phyloP scores from a whole-genome alignment of 2,797 vertebrate species.

The Aldrovandia affinis region DNA sequence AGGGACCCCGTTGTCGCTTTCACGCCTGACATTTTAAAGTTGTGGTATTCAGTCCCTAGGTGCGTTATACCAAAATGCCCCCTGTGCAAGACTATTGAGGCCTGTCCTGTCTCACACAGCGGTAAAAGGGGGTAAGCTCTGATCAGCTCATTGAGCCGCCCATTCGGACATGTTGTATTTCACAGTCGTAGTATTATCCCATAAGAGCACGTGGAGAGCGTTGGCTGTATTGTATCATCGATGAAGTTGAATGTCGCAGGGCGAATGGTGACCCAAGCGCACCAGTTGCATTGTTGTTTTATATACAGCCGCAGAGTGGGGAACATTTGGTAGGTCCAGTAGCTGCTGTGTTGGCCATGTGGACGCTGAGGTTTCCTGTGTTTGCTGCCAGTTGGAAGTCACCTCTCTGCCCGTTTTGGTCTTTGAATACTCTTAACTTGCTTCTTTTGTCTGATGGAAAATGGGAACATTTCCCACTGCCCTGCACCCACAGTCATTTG shows the following conservation, averaged over 20 bases:
- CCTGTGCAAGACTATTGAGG: background rate
- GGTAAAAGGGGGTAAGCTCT: background rate
- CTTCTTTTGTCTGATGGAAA: background rate
- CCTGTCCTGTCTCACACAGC: background rate
- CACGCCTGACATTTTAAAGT: background rate
- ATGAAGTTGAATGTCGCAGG: background rate
- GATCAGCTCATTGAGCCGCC: background rate
- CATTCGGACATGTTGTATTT: background rate
- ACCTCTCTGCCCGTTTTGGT: background rate
- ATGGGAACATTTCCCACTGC: background rate
- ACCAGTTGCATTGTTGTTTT: background rate
- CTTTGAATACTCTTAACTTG: background rate
- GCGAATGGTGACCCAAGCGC: background rate
- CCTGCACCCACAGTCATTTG: background rate
- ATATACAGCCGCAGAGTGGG: background rate
- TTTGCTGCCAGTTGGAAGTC: background rate
- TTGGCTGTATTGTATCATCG: background rate
- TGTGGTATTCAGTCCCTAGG: background rate
- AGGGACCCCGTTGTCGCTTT: background rate
- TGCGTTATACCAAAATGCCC: background rate
- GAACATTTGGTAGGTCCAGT: background rate
- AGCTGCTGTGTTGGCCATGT: background rate
- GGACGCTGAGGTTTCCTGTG: background rate
- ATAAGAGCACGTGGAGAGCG: background rate
- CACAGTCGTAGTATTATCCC: background rate